Evolutionary conservation across 2,888 invertebrate genomes (phyloP).

Genomic region (Agelastica alni): DNA sequence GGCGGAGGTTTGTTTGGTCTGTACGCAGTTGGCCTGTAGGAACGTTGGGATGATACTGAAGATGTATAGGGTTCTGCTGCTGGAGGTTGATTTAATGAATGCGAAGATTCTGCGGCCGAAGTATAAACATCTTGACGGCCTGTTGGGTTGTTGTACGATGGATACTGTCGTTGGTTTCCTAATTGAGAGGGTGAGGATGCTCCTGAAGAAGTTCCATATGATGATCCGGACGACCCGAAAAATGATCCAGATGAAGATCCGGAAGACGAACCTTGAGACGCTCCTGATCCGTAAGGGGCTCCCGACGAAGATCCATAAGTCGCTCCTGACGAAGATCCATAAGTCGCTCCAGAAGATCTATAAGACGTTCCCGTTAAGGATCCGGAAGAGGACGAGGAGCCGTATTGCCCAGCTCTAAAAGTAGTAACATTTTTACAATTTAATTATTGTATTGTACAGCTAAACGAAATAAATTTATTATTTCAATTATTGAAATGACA

Average conservation of each 20-base stretch:
- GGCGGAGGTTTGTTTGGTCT: constrained; percentile 7
- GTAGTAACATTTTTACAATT: no score
- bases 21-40: constrained; percentile 8
- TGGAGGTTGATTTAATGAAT: not conserved
- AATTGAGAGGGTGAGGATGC: not conserved
- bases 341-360: not conserved
- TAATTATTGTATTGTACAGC: no score
- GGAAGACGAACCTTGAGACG: not conserved
- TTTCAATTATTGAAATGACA: no score
- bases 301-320: not conserved
- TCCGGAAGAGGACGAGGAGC: not conserved
- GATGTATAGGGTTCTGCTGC: not conserved
- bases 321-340: not conserved
- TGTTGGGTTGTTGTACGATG: not conserved
- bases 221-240: not conserved
- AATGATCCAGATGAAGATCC: not conserved
- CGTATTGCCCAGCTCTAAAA: no score
- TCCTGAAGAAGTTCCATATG: not conserved
- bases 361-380: not conserved
- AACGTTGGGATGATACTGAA: not conserved
- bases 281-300: not conserved
- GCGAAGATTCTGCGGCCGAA: not conserved
- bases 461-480: no score
- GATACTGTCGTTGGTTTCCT: not conserved
- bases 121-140: not conserved